A percentile compares a stretch with the other conserved stretches of the same genome.
These are phyloP conservation scores for Dimorphilus gyrociliatus DNA, from an alignment of 2,888 invertebrate species.

Conservation along the genomic window DNA sequence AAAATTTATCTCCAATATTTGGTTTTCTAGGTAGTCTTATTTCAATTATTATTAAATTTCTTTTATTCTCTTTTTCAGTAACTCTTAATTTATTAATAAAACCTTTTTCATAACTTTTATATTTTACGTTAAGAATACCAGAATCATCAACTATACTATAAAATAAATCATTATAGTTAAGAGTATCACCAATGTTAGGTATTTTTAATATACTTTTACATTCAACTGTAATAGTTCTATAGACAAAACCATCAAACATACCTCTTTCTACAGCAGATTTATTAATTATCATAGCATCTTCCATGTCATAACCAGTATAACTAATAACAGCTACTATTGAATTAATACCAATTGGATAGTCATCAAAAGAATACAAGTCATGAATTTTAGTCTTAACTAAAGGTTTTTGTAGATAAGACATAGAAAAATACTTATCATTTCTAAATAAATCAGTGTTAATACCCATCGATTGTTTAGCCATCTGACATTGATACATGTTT, in stretches of 20 bases:
- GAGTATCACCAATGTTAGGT: too few relatives aligned
- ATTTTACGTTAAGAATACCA: too few relatives aligned
- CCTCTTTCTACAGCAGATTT: constrained; percentile 81
- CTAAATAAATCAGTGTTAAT: constrained; percentile 66
- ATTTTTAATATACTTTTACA: too few relatives aligned
- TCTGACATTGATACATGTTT: constrained; percentile 98
- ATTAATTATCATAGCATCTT: constrained; percentile 97
- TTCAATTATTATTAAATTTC: too few relatives aligned
- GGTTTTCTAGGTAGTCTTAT: too few relatives aligned
- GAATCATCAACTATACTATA: too few relatives aligned
- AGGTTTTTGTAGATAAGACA: constrained; percentile 72
- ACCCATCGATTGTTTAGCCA: constrained; percentile 99
- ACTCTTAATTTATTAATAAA: too few relatives aligned
- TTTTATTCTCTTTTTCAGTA: too few relatives aligned
- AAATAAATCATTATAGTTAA: too few relatives aligned
- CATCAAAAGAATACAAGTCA: constrained; percentile 69
- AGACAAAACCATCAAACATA: constrained; percentile 72
- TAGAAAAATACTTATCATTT: constrained; percentile 75
- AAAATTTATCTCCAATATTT: too few relatives aligned
- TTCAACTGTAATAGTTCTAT: constrained; percentile 60
- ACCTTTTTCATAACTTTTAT: too few relatives aligned
- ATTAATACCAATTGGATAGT: constrained; percentile 87
- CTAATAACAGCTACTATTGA: constrained; percentile 94
- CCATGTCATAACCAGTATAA: constrained; percentile 99
- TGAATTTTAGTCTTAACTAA: constrained; percentile 71